Conservation (phyloP, 2,888 invertebrate species). For the Cerceris ruficornis region DNA sequence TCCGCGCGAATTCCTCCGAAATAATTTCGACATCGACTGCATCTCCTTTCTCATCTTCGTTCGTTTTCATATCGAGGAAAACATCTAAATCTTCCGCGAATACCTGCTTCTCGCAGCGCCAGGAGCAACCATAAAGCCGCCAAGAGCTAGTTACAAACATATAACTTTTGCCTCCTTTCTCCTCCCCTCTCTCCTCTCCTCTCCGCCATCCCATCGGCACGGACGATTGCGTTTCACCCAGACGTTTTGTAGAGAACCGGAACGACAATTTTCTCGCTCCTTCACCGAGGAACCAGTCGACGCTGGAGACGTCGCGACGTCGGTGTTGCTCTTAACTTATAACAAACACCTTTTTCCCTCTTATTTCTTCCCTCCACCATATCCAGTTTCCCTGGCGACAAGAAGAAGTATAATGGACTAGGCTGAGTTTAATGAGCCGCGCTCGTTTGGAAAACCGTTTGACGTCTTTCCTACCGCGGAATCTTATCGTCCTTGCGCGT, state of each 20-base stretch:
- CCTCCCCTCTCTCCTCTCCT: neutral
- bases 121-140: conserved; percentile 43
- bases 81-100: conserved; percentile 46
- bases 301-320: neutral
- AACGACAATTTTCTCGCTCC: conserved; percentile 49
- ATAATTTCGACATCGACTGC: neutral
- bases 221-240: conserved; percentile 34
- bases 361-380: conserved; percentile 3
- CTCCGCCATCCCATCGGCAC: conserved; percentile 10
- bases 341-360: conserved; percentile 18
- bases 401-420: conserved; percentile 38
- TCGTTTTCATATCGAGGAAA: conserved; percentile 49
- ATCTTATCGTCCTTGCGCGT: conserved; percentile 3
- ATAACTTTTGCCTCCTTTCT: conserved; percentile 35
- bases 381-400: neutral
- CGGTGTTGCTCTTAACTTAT: neutral
- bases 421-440: conserved; percentile 49
- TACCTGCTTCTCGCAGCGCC: conserved; percentile 27
- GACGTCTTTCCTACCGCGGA: conserved; percentile 14
- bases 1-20: conserved; percentile 2
- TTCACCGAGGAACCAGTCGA: conserved; percentile 12
- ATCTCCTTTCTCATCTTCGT: conserved; percentile 21
- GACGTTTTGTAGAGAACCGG: conserved; percentile 26
- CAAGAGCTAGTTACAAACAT: conserved; percentile 59
- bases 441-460: conserved; percentile 29